Base-by-base conservation (phyloP, 2,797 vertebrate species). In the Chanos chanos region DNA sequence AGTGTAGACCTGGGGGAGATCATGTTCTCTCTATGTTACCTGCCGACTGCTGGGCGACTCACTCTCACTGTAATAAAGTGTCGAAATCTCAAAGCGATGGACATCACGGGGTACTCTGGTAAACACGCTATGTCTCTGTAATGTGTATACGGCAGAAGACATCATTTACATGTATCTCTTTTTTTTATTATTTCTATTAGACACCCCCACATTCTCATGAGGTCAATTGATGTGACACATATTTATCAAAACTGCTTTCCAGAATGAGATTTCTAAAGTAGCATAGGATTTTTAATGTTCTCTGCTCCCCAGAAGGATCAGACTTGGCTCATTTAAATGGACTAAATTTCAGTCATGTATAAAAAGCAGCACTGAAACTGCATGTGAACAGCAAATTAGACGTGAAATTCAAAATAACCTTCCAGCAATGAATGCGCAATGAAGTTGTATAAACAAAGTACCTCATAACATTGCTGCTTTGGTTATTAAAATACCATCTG, bases 31-130 rank as follows among this genome's bases (percentile, higher is more conserved):
- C 91, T 99, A 39, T 99, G 96, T 85, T 99, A 99, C 85, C 89
- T 99, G 82, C 96, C 96, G 71, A 98, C 96, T 0, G 96, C 96
- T 7, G 96, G 96, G 66, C 89, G 96, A 78, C 93, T 99, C 81
- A 99, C 96, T 34, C 84, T 99, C 59, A 99, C 96, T 0, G 96
- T 99, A 83, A 98, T 99, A 87, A 99, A 98, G 77, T 97, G 94
- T 81, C 93, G 96, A 77, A 99, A 99, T 85, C 95, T 99, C 70
- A 99, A 99, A 87, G 96, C 96, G 45, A 99, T 99, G 96, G 96
- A 98, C 83, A 99, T 99, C 87, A 99, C 94, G 4, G 96, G 96
- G 47, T 98, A 95, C 80, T 99, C 96, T 92, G 96, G 95, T 98
- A 83, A 48, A 3, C 27, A 15, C 25, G 22, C n/a, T 10, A 4